Base-by-base conservation (phyloP, 2,888 invertebrate species). In the Xylocampa areola region DNA sequence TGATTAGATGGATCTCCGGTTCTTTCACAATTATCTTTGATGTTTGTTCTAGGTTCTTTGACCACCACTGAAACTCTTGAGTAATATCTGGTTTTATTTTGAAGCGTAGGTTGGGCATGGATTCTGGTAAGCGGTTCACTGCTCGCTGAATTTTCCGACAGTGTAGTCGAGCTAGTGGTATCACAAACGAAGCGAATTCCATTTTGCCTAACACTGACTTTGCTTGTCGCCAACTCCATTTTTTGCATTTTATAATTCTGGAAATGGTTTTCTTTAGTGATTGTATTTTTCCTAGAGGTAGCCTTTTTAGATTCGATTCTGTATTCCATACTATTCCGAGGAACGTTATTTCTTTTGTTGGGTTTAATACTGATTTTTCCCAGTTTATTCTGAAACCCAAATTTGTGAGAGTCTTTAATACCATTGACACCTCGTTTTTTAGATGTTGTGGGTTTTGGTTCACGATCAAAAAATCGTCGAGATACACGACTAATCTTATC, bases 91-190 rank as follows among this genome's bases (percentile, higher is more conserved):
- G 4, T 2, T 29, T 29, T 4, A 41, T 3, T 10, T 4, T 17
- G 16, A 16, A 29, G n/a, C 4, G 10, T 2, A 10, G 27, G n/a
- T 8, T 23, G 1, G 0, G 2, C n/a, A 13, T 6, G 0, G 10
- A 10, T 29, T 17, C 4, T 4, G 14, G 16, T 2, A 41, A 17
- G 4, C 14, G 2, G 2, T n/a, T 27, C n/a, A 4, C 8, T 27
- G 29, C 41, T 2, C 27, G 27, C 11, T 41, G 41, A 10, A 41
- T 11, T 16, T 29, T 10, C n/a, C 41, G 2, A 3, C n/a, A 16
- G 29, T 29, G 16, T 8, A 41, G 29, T 17, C 41, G 2, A n/a
- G 29, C 41, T 17, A 41, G 41, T 8, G 41, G 41, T 10, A 41
- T 14, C 29, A n/a, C 6, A 6, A 29, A 27, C 10, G 41, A 14